Base-by-base conservation (phyloP, 2,113 vertebrate genomes). In the Halichoeres trimaculatus region DNA sequence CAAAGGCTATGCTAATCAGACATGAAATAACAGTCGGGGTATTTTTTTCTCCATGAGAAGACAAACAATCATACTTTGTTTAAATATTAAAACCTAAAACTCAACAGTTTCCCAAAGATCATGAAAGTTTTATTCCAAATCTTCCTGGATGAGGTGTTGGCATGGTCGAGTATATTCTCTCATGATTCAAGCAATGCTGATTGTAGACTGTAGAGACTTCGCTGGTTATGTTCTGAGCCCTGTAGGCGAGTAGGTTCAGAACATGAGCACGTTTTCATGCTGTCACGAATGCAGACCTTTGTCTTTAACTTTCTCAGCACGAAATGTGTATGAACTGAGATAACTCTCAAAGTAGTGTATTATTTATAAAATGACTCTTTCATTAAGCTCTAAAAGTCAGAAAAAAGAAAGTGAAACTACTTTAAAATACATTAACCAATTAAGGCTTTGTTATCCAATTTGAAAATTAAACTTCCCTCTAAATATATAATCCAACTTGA, bases 81-180 rank as follows among this genome's bases (percentile, higher is more conserved):
- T 80, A 59, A 76, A 59, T 62, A 26, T 67, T 34, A 40, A 58
- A 9, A 52, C 14, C 54, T 75, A 23, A 70, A 76, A 64, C 55
- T 23, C 34, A 48, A 20, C 66, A 22, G 9, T 77, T 60, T 64
- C 68, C 47, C 79, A 1, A 13, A 71, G 24, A 69, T 71, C 51
- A 79, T 67, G 34, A 72, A 76, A 58, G 19, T 70, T 70, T 78
- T 41, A 80, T 55, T 48, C 24, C 43, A 16, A 38, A 68, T 68
- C 23, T 14, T 73, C 24, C 34, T 34, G 16, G 35, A 45, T n/a
- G 20, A 23, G 5, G 35, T 1, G 8, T 40, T 63, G 47, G 41
- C 57, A 61, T 52, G 34, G 65, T 71, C 5, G 13, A 40, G 23
- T 23, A 50, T 10, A 13, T 43, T 48, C 61, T 55, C 45, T 53